Percentiles rank a stretch among this genome's conserved stretches.
phyloP scores from a whole-genome alignment of 2,797 vertebrate genomes.

The Poecile montanus region DNA sequence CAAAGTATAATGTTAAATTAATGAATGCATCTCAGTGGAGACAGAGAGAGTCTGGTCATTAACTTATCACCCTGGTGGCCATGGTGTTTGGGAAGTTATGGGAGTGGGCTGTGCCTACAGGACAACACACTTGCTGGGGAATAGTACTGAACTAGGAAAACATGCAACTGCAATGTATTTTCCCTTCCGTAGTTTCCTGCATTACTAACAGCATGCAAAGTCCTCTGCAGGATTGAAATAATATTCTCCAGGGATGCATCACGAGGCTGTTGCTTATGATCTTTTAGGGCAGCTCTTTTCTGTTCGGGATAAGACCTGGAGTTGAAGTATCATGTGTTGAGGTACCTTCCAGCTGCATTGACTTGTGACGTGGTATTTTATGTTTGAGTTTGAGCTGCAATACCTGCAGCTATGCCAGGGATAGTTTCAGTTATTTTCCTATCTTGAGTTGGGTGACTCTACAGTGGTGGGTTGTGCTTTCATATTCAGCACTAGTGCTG shows the following conservation, averaged over 20 bases:
- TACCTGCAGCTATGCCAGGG: background rate
- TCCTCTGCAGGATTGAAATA: background rate
- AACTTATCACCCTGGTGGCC: background rate
- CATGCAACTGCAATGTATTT: background rate
- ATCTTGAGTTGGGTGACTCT: background rate
- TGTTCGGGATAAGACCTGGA: background rate
- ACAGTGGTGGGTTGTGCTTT: background rate
- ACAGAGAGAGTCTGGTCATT: background rate
- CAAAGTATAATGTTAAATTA: background rate
- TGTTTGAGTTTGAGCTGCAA: background rate
- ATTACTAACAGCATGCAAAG: background rate
- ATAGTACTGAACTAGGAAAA: background rate
- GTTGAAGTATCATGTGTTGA: no score
- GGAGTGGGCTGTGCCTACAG: background rate
- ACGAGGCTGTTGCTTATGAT: background rate
- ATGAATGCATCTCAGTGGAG: background rate
- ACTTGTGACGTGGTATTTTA: fast-evolving
- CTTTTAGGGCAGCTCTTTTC: background rate
- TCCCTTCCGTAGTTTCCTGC: background rate
- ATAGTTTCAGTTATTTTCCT: background rate
- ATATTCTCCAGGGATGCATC: background rate
- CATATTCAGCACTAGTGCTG: background rate
- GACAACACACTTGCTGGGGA: background rate
- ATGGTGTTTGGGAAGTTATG: background rate
- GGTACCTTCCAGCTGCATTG: fast-evolving